A percentile compares a stretch with the other conserved stretches of the same genome.
Evolutionary conservation across 2,113 vertebrate species (phyloP).

Genomic region (Grantiella picta): DNA sequence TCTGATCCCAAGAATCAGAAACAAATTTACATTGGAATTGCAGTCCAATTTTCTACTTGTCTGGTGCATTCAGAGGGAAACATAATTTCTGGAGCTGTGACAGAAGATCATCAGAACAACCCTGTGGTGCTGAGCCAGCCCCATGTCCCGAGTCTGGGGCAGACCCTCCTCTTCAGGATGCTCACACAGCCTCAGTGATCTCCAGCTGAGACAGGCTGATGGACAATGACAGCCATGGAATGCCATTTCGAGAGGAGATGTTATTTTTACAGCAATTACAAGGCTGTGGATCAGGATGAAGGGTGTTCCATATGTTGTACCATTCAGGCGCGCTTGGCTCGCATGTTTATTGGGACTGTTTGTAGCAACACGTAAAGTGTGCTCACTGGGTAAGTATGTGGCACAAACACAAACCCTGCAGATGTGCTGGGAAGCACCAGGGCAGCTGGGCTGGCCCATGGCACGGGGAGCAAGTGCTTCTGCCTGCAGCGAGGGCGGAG

Average conservation of each 20-base stretch:
- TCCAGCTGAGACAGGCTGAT: background rate
- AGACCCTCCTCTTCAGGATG: background rate
- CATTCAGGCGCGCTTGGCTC: conserved; percentile 65
- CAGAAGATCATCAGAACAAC: background rate
- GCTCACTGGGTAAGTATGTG: conserved; percentile 67
- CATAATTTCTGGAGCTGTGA: background rate
- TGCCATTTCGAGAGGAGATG: conserved; percentile 12
- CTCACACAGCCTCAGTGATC: background rate
- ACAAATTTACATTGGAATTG: background rate
- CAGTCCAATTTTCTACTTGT: background rate
- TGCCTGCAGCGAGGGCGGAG: background rate
- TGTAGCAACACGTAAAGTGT: conserved; percentile 66
- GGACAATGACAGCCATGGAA: background rate
- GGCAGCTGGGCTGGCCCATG: background rate
- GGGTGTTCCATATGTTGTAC: conserved; percentile 67
- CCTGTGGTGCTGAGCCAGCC: background rate
- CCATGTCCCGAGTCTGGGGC: background rate
- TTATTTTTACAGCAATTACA: conserved; percentile 44
- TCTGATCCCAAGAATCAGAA: background rate
- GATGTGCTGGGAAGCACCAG: conserved; percentile 49
- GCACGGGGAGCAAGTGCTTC: background rate
- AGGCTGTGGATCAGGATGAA: conserved; percentile 46
- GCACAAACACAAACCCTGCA: conserved; percentile 43
- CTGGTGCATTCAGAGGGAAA: background rate
- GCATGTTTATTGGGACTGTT: conserved; percentile 69